These are phyloP conservation scores for Hydropsyche betteni DNA, from an alignment of 2,888 invertebrate species.

Conservation along the genomic window DNA sequence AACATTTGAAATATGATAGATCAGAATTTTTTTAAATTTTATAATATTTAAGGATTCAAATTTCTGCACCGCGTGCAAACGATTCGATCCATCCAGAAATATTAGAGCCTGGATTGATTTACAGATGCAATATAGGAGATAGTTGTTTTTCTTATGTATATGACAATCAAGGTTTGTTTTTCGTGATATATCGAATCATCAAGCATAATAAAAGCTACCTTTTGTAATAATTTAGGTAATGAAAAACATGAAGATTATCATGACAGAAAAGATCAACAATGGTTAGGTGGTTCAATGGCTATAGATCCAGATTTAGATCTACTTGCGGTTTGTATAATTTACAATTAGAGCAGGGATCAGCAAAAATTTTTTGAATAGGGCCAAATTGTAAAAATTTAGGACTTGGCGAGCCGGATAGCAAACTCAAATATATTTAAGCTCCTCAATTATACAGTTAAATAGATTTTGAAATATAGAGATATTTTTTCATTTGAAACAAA, in stretches of 20 bases:
- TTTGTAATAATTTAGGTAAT: too few relatives aligned
- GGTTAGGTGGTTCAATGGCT: constrained; percentile 53
- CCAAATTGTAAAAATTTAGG: too few relatives aligned
- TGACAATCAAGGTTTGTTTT: constrained; percentile 51
- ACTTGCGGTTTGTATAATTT: constrained; percentile 50
- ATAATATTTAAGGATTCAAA: constrained; percentile 53
- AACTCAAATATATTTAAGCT: too few relatives aligned
- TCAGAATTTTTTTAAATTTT: constrained; percentile 30
- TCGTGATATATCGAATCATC: background rate
- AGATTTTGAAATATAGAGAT: too few relatives aligned
- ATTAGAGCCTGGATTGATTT: constrained; percentile 56
- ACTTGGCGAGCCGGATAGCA: too few relatives aligned
- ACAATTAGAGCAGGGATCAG: too few relatives aligned
- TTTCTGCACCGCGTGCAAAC: constrained; percentile 57
- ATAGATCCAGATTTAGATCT: constrained; percentile 47
- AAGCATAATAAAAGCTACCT: too few relatives aligned
- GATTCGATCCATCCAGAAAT: constrained; percentile 47
- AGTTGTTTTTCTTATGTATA: constrained; percentile 54
- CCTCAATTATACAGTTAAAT: too few relatives aligned
- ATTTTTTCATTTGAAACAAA: too few relatives aligned
- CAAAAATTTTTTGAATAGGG: too few relatives aligned
- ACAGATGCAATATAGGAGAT: constrained; percentile 54
- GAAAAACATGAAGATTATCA: constrained; percentile 7
- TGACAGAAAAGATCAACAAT: constrained; percentile 52
- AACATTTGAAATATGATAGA: too few relatives aligned